phyloP scores from a whole-genome alignment of 1,140 invertebrate species.

The Oedothorax gibbosus region DNA sequence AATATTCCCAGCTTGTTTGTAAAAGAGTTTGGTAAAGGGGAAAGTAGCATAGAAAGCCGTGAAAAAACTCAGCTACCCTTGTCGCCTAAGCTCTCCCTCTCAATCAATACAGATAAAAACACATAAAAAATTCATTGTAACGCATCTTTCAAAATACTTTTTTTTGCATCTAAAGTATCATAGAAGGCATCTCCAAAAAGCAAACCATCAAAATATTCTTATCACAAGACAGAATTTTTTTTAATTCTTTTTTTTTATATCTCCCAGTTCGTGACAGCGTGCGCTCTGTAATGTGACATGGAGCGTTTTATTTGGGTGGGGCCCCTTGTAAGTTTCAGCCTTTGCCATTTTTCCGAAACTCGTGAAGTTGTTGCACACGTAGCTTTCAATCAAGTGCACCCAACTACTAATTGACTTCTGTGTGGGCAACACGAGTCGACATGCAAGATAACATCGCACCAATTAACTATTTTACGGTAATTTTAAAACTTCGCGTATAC shows the following conservation, averaged over 20 bases:
- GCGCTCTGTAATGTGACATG: constrained; percentile 23
- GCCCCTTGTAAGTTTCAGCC: constrained; percentile 18
- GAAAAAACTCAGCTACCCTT: not conserved
- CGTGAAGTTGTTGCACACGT: constrained; percentile 45
- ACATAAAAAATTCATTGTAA: not conserved
- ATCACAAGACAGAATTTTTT: not conserved
- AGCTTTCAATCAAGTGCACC: constrained; percentile 44
- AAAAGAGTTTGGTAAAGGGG: not conserved
- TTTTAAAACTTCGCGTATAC: constrained; percentile 17
- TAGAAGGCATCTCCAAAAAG: not conserved
- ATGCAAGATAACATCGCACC: constrained; percentile 44
- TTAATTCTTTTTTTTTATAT: not conserved
- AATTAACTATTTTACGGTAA: constrained; percentile 52
- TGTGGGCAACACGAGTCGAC: constrained; percentile 49
- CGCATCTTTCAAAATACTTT: not conserved
- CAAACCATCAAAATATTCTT: not conserved
- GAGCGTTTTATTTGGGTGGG: constrained; percentile 44
- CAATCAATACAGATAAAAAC: not conserved
- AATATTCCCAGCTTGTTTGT: not conserved
- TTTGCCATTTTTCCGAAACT: constrained; percentile 47
- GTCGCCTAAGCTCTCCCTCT: not conserved
- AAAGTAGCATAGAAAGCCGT: not conserved
- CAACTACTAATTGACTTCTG: constrained; percentile 52
- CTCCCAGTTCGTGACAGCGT: constrained; percentile 29
- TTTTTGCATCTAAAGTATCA: not conserved